Evolutionary conservation across 2,797 vertebrate species (phyloP), one percentile per base, ranked within the genome.

Genomic region (Leuciscus waleckii): DNA sequence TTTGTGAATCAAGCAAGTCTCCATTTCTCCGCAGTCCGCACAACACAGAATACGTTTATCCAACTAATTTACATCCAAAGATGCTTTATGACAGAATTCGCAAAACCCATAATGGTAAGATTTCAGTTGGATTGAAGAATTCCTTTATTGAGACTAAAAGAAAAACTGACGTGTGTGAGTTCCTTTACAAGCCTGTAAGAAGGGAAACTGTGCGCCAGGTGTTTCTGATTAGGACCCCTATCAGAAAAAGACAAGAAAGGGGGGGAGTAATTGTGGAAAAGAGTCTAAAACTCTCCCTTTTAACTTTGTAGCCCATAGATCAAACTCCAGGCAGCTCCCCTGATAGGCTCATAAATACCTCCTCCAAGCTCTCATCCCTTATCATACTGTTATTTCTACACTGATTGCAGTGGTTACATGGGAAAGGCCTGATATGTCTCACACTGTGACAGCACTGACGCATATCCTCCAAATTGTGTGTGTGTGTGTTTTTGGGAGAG

Each of bases 161-260:
- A 71, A 76, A 49, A 54, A 21, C 6, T n/a, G 37, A 37, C 73
- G 82, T 76, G 70, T 83, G 78, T 71, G 63, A 78, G 32, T 35
- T 54, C 26, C 29, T 80, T 73, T 75, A 81, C 17, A 65, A 71
- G 76, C 39, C 63, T 71, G 86, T 86, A 88, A 67, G 69, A 79
- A 89, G 82, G 46, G 58, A 80, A 61, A 91, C 61, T 92, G 92
- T 92, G 91, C 89, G 76, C 94, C 94, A 95, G 93, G 94, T 95
- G 95, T 93, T 93, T 94, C 88, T 70, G 90, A 91, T 94, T 95
- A 93, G 86, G 81, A 61, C 82, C 87, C 89, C 88, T 92, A 94
- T 93, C 93, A 94, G 49, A 81, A 77, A 67, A 63, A 84, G 41
- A 58, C 70, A 16, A 29, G 82, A 83, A 86, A 67, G 87, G 76